Evolutionary conservation across 2,113 vertebrate genomes (phyloP), one percentile per base, ranked within the genome.

Genomic region (Jaculus jaculus): DNA sequence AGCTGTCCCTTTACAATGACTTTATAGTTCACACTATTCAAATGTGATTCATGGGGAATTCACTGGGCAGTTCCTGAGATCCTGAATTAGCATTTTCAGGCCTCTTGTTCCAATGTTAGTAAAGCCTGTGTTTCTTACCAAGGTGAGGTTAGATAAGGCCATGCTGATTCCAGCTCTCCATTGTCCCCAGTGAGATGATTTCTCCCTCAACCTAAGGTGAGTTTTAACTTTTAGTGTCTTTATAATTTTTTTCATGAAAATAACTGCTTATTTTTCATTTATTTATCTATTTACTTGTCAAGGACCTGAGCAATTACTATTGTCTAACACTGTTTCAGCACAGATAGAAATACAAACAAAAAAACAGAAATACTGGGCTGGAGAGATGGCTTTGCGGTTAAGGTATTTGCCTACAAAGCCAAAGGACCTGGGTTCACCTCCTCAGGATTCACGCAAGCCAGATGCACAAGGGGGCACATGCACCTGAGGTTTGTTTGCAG

Each of bases 141-240:
- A 89, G 6, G 8, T 74, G 84, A 91, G 75, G 71, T 87, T 73
- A 89, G 42, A 89, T 66, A 77, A 91, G 47, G 28, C 34, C 51
- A 7, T 21, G 0, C 18, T 54, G 72, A 69, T 80, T 37, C 32
- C 72, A 51, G 34, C 8, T 28, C 13, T 37, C 47, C 54, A 60
- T 17, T 21, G 16, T 80, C 63, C 37, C 82, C 24, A 74, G 26
- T 60, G 68, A 87, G 24, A 37, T 30, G 32, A 82, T 20, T 84
- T 34, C 20, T 5, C 16, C 23, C 34, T 87, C 13, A 18, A 8
- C 81, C 47, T 63, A 51, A 10, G 13, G 2, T 81, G 32, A 47
- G 2, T 81, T 79, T 87, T 86, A 71, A 69, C 78, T 82, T 79
- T 82, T 83, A 51, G 68, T 63, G 58, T 88, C 68, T 77, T 80